Base-by-base conservation (phyloP, 2,113 vertebrate species). In the Tricholaema leucomelas region DNA sequence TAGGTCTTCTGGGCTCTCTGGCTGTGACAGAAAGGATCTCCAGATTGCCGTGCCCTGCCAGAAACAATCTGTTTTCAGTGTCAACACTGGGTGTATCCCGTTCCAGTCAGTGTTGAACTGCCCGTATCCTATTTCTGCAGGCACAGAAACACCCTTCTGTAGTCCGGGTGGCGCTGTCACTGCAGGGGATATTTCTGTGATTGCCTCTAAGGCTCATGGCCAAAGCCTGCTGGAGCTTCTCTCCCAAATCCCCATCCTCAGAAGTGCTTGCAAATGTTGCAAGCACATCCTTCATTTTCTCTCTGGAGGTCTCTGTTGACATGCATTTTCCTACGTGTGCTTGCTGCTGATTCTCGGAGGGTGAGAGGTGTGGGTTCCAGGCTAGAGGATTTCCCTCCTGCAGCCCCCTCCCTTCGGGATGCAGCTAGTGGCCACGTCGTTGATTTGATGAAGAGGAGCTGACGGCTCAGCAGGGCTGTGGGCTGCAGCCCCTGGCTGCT, bases 61-160 rank as follows among this genome's bases (percentile, higher is more conserved):
- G 61, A 94, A 94, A 79, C 88, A 81, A 91, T 91, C 88, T 94
- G 80, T 88, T 95, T 88, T 88, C 15, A 58, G 35, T 69, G 73
- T 81, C 80, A 90, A 80, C 0, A 3, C 66, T 65, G 3, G 1
- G 85, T 0, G 0, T 36, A 63, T 64, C 64, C 67, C 23, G 81
- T 46, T 64, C 71, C 1, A 0, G 64, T 74, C 2, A 0, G 40
- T 30, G 56, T 16, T 59, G 77, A 88, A 55, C 52, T 1, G 2
- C 79, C 67, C 3, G 4, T 42, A 92, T 83, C 48, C 58, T 71
- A 42, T 87, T 93, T 82, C 85, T 73, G 75, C 85, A 85, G 79
- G 87, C 4, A 0, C 58, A 83, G 65, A 87, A 38, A 81, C 90
- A 83, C 48, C 24, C 48, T 77, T 61, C 59, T 40, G 58, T 28